Evolutionary conservation across 2,888 invertebrate genomes (phyloP).

Genomic region (Colletes collaris): DNA sequence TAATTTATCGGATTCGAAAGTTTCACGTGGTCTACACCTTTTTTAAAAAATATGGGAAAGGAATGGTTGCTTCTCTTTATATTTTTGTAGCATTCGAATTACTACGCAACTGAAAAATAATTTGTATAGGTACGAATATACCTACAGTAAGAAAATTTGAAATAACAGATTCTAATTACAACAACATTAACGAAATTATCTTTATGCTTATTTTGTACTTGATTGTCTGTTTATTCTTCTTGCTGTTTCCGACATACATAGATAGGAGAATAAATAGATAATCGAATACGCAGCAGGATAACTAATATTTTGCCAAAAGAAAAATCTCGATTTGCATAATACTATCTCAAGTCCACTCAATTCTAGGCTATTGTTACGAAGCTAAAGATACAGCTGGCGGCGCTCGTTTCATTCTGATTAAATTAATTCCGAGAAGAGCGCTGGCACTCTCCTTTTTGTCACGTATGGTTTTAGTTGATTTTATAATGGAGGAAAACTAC

Average conservation of each 20-base stretch:
- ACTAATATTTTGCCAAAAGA: slow-evolving; percentile 47
- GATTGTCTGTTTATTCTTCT: too few relatives aligned
- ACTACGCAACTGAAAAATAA: not conserved
- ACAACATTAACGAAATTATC: too few relatives aligned
- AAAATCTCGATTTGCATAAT: slow-evolving; percentile 62
- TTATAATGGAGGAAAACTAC: slow-evolving; percentile 75
- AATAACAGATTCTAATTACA: too few relatives aligned
- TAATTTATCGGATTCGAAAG: slow-evolving; percentile 5
- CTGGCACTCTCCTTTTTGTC: slow-evolving; percentile 71
- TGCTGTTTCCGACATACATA: too few relatives aligned
- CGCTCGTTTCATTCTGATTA: slow-evolving; percentile 71
- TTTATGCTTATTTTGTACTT: too few relatives aligned
- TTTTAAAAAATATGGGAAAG: not conserved
- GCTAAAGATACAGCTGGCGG: slow-evolving; percentile 66
- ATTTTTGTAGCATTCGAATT: not conserved
- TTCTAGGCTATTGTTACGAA: slow-evolving; percentile 63
- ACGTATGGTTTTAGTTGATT: slow-evolving; percentile 77
- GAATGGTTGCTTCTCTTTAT: not conserved
- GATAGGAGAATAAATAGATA: slow-evolving; percentile 10
- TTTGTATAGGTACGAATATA: not conserved
- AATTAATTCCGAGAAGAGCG: slow-evolving; percentile 69
- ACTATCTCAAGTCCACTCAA: slow-evolving; percentile 60
- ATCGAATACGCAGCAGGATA: slow-evolving; percentile 24
- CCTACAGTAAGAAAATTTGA: too few relatives aligned
- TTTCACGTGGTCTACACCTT: not conserved